Percentiles rank a stretch among this genome's conserved stretches.
phyloP scores from a whole-genome alignment of 1,140 invertebrate species.

The Papilio polyxenes region DNA sequence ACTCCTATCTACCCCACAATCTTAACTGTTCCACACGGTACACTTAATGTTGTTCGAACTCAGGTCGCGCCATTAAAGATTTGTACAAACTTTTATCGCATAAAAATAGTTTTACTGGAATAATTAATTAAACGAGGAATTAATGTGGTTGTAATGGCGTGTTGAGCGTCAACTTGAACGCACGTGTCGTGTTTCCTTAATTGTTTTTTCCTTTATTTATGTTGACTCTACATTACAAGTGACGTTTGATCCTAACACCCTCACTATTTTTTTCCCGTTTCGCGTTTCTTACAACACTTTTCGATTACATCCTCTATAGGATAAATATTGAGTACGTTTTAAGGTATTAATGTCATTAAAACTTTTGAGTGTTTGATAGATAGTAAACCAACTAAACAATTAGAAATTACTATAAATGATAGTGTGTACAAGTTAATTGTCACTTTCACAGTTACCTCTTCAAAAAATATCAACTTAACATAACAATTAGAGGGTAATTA shows the following conservation, averaged over 20 bases:
- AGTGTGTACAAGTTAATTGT: neutral
- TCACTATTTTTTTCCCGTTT: neutral
- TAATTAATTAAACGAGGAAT: slow-evolving; percentile 57
- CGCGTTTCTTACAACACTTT: neutral
- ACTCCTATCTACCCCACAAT: slow-evolving; percentile 69
- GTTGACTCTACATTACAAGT: slow-evolving; percentile 7
- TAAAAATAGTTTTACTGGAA: slow-evolving; percentile 56
- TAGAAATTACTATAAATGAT: no score
- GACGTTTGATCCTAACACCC: neutral
- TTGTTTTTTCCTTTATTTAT: slow-evolving; percentile 12
- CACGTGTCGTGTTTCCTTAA: slow-evolving; percentile 16
- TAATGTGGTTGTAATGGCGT: slow-evolving; percentile 44
- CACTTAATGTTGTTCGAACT: slow-evolving; percentile 66
- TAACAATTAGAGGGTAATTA: neutral
- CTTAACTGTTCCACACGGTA: slow-evolving; percentile 62
- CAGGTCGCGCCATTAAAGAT: slow-evolving; percentile 57
- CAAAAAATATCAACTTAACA: neutral
- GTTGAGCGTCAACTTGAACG: slow-evolving; percentile 33
- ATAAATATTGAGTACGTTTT: no score
- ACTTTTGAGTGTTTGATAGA: neutral
- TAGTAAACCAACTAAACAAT: neutral
- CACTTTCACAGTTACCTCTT: neutral
- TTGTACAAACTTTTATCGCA: slow-evolving; percentile 55
- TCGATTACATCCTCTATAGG: neutral
- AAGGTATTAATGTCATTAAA: no score